Percentiles rank a stretch among this genome's conserved stretches.
These are phyloP conservation scores for Ascidia mentula DNA, from an alignment of 23 tunicate genomes.

Conservation along the genomic window DNA sequence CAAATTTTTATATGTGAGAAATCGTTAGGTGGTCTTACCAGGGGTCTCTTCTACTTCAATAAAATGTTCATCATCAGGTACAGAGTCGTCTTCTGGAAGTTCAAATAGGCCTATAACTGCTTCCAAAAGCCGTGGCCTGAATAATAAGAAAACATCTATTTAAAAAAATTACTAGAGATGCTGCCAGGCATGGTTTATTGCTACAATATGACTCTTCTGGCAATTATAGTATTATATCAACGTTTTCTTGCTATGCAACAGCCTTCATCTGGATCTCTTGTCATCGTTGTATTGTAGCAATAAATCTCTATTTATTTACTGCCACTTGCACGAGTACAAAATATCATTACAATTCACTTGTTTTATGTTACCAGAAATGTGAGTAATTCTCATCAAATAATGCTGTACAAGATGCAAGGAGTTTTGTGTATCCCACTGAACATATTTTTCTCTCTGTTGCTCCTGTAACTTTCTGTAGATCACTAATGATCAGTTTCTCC, in stretches of 20 bases:
- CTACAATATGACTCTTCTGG: no score
- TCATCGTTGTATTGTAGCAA: no score
- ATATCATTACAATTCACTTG: no score
- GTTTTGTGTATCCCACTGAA: constrained; percentile 78
- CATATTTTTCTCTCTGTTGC: constrained; percentile 76
- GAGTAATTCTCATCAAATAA: constrained; percentile 66
- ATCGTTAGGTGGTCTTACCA: constrained; percentile 14
- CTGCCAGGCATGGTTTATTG: no score
- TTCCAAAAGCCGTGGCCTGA: constrained; percentile 70
- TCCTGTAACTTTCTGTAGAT: constrained; percentile 85
- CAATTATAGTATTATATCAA: no score
- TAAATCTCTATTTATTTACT: no score
- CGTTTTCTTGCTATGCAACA: no score
- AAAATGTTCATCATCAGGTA: constrained; percentile 95
- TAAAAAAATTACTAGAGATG: no score
- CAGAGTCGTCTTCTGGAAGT: constrained; percentile 83
- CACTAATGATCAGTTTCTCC: constrained; percentile 73
- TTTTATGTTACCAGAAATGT: constrained; percentile 58
- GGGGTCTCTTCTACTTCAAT: constrained; percentile 89
- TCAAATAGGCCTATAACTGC: constrained; percentile 89
- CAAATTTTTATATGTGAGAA: no score
- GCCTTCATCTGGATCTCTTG: no score
- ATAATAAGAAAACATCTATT: no score
- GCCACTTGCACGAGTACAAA: no score
- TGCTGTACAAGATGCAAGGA: constrained; percentile 76